A percentile compares a stretch with the other conserved stretches of the same genome.
Conservation (phyloP, 2,888 invertebrate species). For the Holacanthella duospinosa region DNA sequence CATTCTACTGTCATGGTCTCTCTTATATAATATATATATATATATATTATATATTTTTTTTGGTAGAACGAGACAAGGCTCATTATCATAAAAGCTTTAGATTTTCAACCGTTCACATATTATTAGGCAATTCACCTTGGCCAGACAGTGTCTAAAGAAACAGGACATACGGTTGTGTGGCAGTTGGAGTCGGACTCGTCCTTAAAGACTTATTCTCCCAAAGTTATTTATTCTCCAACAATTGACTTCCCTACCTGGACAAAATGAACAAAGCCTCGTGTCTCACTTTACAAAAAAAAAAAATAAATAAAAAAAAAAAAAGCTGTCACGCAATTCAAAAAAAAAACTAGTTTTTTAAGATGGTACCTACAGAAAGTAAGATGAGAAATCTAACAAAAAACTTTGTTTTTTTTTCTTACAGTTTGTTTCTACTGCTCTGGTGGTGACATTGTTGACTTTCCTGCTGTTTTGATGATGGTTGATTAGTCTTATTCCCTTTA, state of each 20-base stretch:
- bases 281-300: too few species aligned
- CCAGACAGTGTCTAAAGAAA: background rate
- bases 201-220: too few species aligned
- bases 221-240: too few species aligned
- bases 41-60: too few species aligned
- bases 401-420: background rate
- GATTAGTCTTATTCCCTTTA: background rate
- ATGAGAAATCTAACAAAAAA: background rate
- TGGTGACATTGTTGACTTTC: background rate
- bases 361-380: background rate
- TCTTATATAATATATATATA: too few species aligned
- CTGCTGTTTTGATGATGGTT: constrained; percentile 3
- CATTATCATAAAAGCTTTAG: constrained; percentile 1
- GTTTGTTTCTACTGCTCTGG: background rate
- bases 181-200: too few species aligned
- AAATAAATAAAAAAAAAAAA: too few species aligned
- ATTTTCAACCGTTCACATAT: background rate
- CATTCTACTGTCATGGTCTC: background rate
- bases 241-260: background rate
- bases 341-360: background rate
- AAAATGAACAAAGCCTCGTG: background rate
- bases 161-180: too few species aligned
- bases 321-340: background rate
- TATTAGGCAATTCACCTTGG: background rate
- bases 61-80: background rate